Evolutionary conservation across 1,140 invertebrate species (phyloP), one percentile per base, ranked within the genome.

Genomic region (Bicyclus anynana): DNA sequence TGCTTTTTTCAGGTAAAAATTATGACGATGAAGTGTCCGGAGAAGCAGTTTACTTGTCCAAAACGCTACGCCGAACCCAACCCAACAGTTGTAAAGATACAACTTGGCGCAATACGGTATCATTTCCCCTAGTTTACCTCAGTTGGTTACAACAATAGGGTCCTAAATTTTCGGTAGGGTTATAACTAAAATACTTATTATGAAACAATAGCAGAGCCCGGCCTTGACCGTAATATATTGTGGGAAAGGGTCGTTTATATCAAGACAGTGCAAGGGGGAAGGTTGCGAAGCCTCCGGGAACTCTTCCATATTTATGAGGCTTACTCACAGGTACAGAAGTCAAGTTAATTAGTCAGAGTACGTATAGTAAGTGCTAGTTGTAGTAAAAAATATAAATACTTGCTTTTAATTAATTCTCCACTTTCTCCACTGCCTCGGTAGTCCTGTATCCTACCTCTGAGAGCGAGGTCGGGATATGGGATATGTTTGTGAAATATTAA

Each of bases 211-310:
- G 40, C 40, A 20, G 40, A n/a, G 2, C 40, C 40, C 40, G 16
- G 6, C 40, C 40, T 44, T 44, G 40, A 20, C 40, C 40, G 40
- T 44, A 44, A 44, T 44, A 44, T 44, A 44, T 44, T 18, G 40
- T 18, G 20, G 40, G 20, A 44, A 44, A 44, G 40, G 40, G 40
- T 20, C 40, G 40, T 44, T 44, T 44, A 44, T 44, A 44, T 44
- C 20, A 44, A 44, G 18, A 18, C 14, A 16, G 20, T 44, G 40
- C 40, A 44, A 20, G 18, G 40, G 37, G 37, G 17, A 44, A 44
- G 40, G 40, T 44, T 17, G 40, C 40, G 40, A 20, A 18, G 40
- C 40, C 17, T 20, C 16, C 6, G 5, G 40, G 16, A 44, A 12
- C 40, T 44, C 40, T 18, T 44, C 17, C 40, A 44, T 44, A 44